Conservation (phyloP, 23 tunicate species). For the Styela clava region DNA sequence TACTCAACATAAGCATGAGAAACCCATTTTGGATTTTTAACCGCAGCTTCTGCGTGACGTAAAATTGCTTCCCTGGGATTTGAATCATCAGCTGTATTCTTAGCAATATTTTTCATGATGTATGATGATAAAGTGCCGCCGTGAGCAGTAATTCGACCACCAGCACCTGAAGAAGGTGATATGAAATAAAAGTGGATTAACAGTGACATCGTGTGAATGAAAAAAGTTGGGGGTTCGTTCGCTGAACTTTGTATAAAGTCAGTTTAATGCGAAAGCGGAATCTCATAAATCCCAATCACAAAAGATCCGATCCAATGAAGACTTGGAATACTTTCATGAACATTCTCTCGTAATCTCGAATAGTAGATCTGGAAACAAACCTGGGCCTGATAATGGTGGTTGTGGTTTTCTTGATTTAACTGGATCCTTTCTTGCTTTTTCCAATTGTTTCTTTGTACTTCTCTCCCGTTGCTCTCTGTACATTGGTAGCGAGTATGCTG, state of each 20-base stretch:
- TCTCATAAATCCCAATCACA: too few relatives aligned
- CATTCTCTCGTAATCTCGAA: too few relatives aligned
- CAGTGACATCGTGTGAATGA: background rate
- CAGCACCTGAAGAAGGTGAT: constrained; percentile 95
- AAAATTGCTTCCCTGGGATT: constrained; percentile 87
- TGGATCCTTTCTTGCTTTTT: constrained; percentile 91
- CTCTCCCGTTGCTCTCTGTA: constrained; percentile 88
- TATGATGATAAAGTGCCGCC: constrained; percentile 93
- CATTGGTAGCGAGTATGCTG: constrained; percentile 88
- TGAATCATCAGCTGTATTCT: constrained; percentile 77
- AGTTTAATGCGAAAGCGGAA: too few relatives aligned
- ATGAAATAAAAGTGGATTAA: constrained; percentile 9
- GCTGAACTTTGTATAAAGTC: too few relatives aligned
- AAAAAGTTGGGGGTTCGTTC: too few relatives aligned
- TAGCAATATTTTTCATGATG: constrained; percentile 89
- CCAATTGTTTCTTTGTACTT: constrained; percentile 81
- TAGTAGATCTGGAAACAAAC: too few relatives aligned
- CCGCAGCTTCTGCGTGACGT: constrained; percentile 80
- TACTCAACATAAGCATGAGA: constrained; percentile 84
- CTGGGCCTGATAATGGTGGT: constrained; percentile 62
- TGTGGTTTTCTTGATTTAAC: constrained; percentile 85
- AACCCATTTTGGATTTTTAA: constrained; percentile 65
- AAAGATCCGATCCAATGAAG: too few relatives aligned
- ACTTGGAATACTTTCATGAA: too few relatives aligned
- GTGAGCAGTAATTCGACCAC: constrained; percentile 86